Evolutionary conservation across 2,113 vertebrate species (phyloP).

Genomic region (mouse (Mus musculus)): GRCm39 chr12:5946501-5947000

Average conservation of each 20-base stretch:
- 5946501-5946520: not conserved
- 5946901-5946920: not conserved
- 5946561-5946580: not conserved
- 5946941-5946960: not conserved
- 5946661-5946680: not conserved
- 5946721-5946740: not conserved
- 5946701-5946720: not conserved
- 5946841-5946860: not conserved
- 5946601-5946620: not conserved
- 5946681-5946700: not conserved
- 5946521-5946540: no score
- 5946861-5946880: not conserved
- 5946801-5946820: not conserved
- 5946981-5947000: not conserved
- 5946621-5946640: not conserved
- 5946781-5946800: not conserved
- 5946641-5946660: not conserved
- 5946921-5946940: not conserved
- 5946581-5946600: not conserved
- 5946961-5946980: not conserved
- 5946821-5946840: not conserved
- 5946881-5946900: not conserved
- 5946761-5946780: not conserved
- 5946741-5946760: not conserved
- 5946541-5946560: no score